Evolutionary conservation across 2,113 vertebrate species (phyloP), one percentile per base, ranked within the genome.

Genomic region (Eulemur rufifrons): DNA sequence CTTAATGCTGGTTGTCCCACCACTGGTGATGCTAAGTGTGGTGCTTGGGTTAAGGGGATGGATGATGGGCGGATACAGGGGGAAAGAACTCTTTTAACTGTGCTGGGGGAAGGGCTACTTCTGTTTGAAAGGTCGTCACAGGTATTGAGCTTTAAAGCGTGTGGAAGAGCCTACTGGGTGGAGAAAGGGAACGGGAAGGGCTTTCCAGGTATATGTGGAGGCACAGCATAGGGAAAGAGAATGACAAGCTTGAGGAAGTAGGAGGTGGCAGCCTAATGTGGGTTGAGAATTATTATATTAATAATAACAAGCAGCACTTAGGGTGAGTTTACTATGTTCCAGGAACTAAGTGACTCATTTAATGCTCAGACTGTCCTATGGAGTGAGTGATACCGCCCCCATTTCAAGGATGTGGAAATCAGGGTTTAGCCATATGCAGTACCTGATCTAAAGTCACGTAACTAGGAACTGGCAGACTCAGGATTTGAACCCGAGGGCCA

Each of bases 261-360:
- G 73, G 74, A 85, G 80, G 73, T 45, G 80, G 80, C 25, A 71
- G 74, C 47, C 80, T 34, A 76, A 76, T 42, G 83, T 54, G 78
- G 77, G 61, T 18, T 63, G 89, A 56, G 59, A 89, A 54, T 59
- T 82, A 56, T 91, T 10, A 13, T 15, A 80, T 34, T 3, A 81
- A 91, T 20, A 80, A 39, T 2, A 81, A 91, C 29, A 64, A 39
- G n/a, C 63, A 47, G 29, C 64, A 52, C 61, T 52, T 39, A 50
- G 50, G 68, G 12, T 27, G 64, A 84, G 27, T 59, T 82, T 77
- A 71, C 73, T 52, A 1, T 45, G 61, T 92, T 96, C 94, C 85
- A 66, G 92, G 85, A 94, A 94, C 78, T 64, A 86, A 89, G 66
- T 96, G 94, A 91, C 80, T 97, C 93, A 97, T n/a, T 64, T 69